Percentiles rank a stretch among this genome's conserved stretches.
Conservation (phyloP, 2,888 invertebrate genomes). For the Xestia c-nigrum region DNA sequence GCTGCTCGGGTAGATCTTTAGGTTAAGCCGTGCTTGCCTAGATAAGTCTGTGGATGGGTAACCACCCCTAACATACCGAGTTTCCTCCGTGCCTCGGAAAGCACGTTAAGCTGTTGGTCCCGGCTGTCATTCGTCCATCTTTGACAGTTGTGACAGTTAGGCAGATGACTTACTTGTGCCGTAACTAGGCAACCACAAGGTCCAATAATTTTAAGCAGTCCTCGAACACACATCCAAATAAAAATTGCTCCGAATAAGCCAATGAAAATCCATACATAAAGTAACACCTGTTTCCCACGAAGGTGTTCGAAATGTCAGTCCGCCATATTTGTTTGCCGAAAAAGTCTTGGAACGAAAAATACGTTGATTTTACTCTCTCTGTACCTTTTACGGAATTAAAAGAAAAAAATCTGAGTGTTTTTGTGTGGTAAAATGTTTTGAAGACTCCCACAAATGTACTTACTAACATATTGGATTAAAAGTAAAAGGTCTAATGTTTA, state of each 20-base stretch:
- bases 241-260: no score
- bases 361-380: background rate
- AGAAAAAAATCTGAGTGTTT: constrained; percentile 14
- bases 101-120: no score
- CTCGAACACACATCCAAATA: background rate
- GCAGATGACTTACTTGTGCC: background rate
- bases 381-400: constrained; percentile 23
- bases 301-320: background rate
- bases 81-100: no score
- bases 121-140: no score
- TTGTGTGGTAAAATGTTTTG: constrained; percentile 16
- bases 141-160: no score
- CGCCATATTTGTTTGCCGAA: background rate
- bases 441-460: constrained; percentile 21
- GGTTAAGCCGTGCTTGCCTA: no score
- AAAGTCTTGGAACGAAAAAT: background rate
- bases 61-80: no score
- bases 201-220: background rate
- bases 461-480: constrained; percentile 38
- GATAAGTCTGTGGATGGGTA: no score
- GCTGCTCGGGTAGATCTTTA: no score
- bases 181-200: background rate
- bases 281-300: background rate
- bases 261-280: background rate
- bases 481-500: constrained; percentile 29